Conservation (phyloP, 2,888 invertebrate species). For the Nomada ferruginata region DNA sequence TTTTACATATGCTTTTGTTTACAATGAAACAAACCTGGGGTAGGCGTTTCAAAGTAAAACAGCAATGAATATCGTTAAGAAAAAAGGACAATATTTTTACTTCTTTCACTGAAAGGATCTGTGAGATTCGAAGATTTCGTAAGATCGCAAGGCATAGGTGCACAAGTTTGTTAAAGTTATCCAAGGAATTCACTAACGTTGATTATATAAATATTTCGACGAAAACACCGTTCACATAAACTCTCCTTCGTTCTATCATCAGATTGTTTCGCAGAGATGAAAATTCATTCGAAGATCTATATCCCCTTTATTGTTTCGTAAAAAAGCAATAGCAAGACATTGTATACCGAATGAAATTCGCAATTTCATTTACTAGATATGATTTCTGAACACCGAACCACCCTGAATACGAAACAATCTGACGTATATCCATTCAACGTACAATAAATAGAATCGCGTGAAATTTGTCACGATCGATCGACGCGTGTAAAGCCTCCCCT, state of each 20-base stretch:
- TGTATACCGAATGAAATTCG: background rate
- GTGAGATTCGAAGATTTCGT: background rate
- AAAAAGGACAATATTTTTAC: background rate
- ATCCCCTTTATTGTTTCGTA: background rate
- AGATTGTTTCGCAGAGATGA: background rate
- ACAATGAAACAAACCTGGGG: background rate
- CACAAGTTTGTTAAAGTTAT: slow-evolving; percentile 14
- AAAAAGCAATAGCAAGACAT: background rate
- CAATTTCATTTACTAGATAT: background rate
- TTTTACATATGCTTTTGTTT: background rate
- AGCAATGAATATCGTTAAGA: background rate
- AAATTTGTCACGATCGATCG: background rate
- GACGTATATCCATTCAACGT: slow-evolving; percentile 1
- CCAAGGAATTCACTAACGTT: slow-evolving; percentile 4
- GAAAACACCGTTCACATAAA: slow-evolving; percentile 3
- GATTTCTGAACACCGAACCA: background rate
- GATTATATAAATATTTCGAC: slow-evolving; percentile 9
- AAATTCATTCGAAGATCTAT: background rate
- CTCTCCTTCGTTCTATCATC: background rate
- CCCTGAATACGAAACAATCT: slow-evolving; percentile 5
- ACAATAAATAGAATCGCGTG: slow-evolving; percentile 16
- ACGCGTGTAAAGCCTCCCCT: background rate
- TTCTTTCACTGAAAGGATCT: background rate
- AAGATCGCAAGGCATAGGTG: background rate
- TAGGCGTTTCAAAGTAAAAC: background rate